These are phyloP conservation scores for Epistrophe grossulariae DNA, from an alignment of 2,888 invertebrate species.

Conservation along the genomic window DNA sequence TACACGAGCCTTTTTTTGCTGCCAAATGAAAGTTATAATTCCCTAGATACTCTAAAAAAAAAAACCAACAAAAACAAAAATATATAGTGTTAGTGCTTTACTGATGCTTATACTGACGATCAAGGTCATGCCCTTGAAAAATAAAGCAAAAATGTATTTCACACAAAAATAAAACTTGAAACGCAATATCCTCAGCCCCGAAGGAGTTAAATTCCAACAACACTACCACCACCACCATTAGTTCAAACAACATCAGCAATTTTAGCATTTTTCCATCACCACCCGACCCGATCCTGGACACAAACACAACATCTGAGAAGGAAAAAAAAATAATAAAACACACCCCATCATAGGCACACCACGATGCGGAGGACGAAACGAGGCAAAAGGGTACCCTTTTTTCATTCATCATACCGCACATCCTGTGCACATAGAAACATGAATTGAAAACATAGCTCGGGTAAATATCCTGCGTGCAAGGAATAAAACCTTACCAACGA, in stretches of 20 bases:
- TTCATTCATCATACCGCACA: constrained; percentile 39
- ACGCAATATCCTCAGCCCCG: constrained; percentile 64
- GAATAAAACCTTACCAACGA: not conserved
- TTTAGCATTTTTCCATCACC: constrained; percentile 18
- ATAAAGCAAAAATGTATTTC: constrained; percentile 42
- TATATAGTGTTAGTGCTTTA: constrained; percentile 54
- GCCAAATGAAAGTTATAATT: constrained; percentile 25
- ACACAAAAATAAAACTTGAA: constrained; percentile 52
- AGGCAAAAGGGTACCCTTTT: constrained; percentile 19
- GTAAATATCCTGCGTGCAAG: constrained; percentile 54
- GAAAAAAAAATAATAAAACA: constrained; percentile 4
- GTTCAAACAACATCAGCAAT: constrained; percentile 11
- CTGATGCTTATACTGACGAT: constrained; percentile 46
- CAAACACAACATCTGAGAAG: constrained; percentile 13
- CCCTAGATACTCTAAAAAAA: constrained; percentile 7
- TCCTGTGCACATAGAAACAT: constrained; percentile 42
- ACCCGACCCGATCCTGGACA: constrained; percentile 1
- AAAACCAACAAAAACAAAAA: constrained; percentile 37
- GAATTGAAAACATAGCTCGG: constrained; percentile 52
- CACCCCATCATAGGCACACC: constrained; percentile 37
- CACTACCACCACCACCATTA: not conserved
- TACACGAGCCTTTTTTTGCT: constrained; percentile 11
- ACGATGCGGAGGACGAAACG: constrained; percentile 13
- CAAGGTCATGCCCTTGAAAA: constrained; percentile 74
- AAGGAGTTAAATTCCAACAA: constrained; percentile 20